phyloP scores from a whole-genome alignment of 2,113 vertebrate genomes.

The Pavo muticus region DNA sequence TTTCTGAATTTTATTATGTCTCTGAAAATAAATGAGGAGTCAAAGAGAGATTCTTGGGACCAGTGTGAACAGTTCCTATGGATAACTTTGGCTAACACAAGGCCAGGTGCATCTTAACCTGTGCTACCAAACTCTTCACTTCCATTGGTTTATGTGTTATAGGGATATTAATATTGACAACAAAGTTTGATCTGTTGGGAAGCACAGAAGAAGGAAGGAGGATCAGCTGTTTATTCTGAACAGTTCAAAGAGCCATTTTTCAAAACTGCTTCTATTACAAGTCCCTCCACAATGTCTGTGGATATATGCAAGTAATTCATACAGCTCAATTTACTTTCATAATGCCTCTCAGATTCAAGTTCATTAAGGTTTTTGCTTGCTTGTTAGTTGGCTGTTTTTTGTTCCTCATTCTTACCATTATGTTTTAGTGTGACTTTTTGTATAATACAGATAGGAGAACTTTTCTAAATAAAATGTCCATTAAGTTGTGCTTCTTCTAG shows the following conservation, averaged over 20 bases:
- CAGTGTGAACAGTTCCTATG: not conserved
- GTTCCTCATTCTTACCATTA: not conserved
- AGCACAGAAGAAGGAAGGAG: not conserved
- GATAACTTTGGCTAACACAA: not conserved
- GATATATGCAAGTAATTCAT: not conserved
- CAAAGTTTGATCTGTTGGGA: not conserved
- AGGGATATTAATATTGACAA: not conserved
- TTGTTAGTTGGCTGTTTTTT: not conserved
- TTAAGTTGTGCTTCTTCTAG: not conserved
- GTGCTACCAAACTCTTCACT: not conserved
- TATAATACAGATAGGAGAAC: not conserved
- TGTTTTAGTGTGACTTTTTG: not conserved
- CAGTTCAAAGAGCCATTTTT: not conserved
- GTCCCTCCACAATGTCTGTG: not conserved
- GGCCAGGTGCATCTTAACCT: not conserved
- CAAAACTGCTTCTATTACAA: not conserved
- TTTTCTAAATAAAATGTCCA: not conserved
- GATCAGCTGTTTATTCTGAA: not conserved
- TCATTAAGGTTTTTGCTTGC: not conserved
- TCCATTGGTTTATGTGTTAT: not conserved
- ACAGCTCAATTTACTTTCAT: not conserved
- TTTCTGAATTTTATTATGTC: not conserved
- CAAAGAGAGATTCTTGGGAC: not conserved
- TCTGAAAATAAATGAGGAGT: not conserved
- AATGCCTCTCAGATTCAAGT: not conserved